A percentile compares a stretch with the other conserved stretches of the same genome.
Conservation (phyloP, 1,140 invertebrate genomes). For the Cyrtorhinus lividipennis region DNA sequence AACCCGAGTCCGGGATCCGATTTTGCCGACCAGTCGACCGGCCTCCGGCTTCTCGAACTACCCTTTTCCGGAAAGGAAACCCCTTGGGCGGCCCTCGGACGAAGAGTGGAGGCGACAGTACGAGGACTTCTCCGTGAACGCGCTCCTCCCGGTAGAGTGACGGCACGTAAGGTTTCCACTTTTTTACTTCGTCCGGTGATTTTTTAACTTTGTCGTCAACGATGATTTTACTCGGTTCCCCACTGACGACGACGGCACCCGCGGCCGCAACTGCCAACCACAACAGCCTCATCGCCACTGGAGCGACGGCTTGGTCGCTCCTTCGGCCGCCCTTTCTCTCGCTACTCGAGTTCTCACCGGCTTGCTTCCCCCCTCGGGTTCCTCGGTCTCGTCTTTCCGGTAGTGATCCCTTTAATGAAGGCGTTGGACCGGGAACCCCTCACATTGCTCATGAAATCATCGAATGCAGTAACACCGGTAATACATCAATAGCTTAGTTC, state of each 20-base stretch:
- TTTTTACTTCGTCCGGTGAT: not conserved
- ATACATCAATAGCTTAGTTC: too few species aligned
- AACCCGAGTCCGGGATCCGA: not conserved
- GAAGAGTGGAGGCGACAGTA: constrained; percentile 6
- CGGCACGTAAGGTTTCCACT: not conserved
- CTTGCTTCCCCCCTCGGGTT: not conserved
- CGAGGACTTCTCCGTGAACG: constrained; percentile 12
- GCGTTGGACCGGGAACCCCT: too few species aligned
- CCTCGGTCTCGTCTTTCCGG: too few species aligned
- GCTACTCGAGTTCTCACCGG: too few species aligned
- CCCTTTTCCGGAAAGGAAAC: not conserved
- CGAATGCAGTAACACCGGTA: too few species aligned
- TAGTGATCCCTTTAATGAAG: too few species aligned
- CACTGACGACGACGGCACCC: not conserved
- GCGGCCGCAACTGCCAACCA: not conserved
- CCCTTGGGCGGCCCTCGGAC: constrained; percentile 10
- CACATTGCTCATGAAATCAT: too few species aligned
- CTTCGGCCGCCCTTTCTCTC: not conserved
- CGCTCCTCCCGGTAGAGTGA: not conserved
- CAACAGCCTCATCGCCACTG: constrained; percentile 5
- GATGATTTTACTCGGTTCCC: not conserved
- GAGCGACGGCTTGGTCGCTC: not conserved
- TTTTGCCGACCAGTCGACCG: not conserved
- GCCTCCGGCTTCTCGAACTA: not conserved
- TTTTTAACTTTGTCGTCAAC: constrained; percentile 1